Evolutionary conservation across 2,113 vertebrate genomes (phyloP), one percentile per base, ranked within the genome.

Genomic region (Oreochromis tanganicae): DNA sequence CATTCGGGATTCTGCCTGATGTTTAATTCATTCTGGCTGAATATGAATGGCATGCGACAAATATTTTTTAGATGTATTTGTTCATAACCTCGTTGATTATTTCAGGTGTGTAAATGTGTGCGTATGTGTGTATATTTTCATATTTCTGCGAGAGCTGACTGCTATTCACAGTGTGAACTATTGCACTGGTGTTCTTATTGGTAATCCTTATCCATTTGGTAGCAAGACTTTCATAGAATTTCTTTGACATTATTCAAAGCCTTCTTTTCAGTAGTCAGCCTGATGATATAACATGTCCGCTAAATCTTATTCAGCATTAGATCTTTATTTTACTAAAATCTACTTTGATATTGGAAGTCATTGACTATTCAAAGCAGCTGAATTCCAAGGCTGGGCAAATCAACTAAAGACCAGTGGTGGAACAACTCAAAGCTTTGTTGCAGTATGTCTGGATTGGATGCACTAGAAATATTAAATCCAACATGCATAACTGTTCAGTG

Each of bases 21-120:
- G 92, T 93, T 95, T 95, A 90, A 96, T 96, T 96, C 56, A 96
- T 91, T 56, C 66, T 78, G 21, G 90, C 94, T 89, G 79, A 95
- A 95, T 92, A 95, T 96, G 86, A 92, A 94, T 95, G 90, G 9
- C 92, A 91, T 84, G n/a, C 84, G 75, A 92, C 87, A 7, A 94
- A 93, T 93, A 82, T 79, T 92, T 90, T 93, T 87, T 80, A 56
- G 66, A 91, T 46, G n/a, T 83, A 90, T 85, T 93, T 92, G 89
- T 92, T 84, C 85, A 81, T n/a, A 32, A 24, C 57, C 9, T 48
- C 4, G 5, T 82, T 88, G 88, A 89, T 87, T 89, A 93, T 86
- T 86, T 85, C 88, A 88, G 83, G 82, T 48, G 63, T 36, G 56
- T 48, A 46, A 19, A 80, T 50, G 32, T 27, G 27, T 17, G 86